Evolutionary conservation across 2,113 vertebrate genomes (phyloP).

Genomic region (Agapornis roseicollis): DNA sequence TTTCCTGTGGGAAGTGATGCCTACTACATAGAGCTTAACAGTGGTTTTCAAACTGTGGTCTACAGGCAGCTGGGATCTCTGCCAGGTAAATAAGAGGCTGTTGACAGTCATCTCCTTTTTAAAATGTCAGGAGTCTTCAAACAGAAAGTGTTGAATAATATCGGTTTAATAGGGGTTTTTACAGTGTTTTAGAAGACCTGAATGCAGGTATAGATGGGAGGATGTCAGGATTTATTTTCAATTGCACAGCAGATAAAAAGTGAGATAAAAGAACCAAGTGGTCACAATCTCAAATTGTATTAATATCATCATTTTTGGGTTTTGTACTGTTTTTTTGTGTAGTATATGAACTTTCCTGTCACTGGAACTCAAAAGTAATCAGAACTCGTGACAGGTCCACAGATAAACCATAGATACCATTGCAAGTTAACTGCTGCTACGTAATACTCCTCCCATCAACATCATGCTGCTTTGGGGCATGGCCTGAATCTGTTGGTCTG

Average conservation of each 20-base stretch:
- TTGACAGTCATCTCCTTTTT: background rate
- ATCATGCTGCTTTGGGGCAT: background rate
- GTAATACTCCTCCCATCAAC: constrained; percentile 42
- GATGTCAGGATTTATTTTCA: background rate
- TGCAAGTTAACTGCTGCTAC: constrained; percentile 64
- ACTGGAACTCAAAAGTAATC: constrained; percentile 45
- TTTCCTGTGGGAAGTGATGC: background rate
- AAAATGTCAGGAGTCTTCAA: constrained; percentile 3
- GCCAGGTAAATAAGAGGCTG: background rate
- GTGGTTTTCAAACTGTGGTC: background rate
- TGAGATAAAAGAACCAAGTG: background rate
- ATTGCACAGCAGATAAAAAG: background rate
- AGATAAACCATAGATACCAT: constrained; percentile 65
- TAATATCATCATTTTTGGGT: background rate
- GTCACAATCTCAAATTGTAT: background rate
- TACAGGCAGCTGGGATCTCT: background rate
- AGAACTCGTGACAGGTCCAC: constrained; percentile 62
- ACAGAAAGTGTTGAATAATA: background rate
- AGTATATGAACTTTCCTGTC: constrained; percentile 57
- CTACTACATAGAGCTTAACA: background rate
- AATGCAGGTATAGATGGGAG: background rate
- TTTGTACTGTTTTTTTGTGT: constrained; percentile 4
- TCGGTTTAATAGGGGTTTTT: background rate
- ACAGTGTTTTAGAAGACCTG: background rate
- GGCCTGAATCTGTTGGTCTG: background rate